Percentiles rank a stretch among this genome's conserved stretches.
Conservation (phyloP, 2,888 invertebrate species). For the Frankliniella fusca region DNA sequence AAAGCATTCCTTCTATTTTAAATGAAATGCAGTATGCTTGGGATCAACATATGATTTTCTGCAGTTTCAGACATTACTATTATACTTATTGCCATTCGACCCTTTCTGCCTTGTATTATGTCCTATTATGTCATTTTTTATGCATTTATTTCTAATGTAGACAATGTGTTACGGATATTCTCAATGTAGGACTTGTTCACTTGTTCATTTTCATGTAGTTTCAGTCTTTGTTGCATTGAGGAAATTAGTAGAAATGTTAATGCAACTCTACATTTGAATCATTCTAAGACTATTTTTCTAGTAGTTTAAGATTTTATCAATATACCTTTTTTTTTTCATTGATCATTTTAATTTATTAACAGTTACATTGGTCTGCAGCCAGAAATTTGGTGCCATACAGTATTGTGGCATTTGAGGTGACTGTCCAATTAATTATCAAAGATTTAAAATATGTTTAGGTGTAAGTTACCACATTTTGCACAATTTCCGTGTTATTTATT, state of each 20-base stretch:
- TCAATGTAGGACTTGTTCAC: neutral
- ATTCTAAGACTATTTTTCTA: neutral
- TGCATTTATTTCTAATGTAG: neutral
- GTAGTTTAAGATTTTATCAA: neutral
- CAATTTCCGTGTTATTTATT: neutral
- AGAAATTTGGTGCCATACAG: slow-evolving; percentile 7
- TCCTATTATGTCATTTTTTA: neutral
- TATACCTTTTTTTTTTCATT: neutral
- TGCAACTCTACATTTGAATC: neutral
- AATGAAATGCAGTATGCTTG: neutral
- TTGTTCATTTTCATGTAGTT: neutral
- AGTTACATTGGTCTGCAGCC: neutral
- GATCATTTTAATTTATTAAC: neutral
- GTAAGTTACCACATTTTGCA: slow-evolving; percentile 21
- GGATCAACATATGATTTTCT: neutral
- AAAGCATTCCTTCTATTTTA: neutral
- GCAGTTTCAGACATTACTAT: too few relatives aligned
- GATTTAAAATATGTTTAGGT: neutral
- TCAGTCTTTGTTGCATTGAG: neutral
- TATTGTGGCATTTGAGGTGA: neutral
- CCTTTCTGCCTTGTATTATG: neutral
- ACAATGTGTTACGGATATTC: neutral
- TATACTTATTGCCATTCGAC: neutral
- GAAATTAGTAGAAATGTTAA: neutral
- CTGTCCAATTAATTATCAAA: neutral